Evolutionary conservation across 2,888 invertebrate species (phyloP), one percentile per base, ranked within the genome.

Genomic region (Hypomecis punctinalis): DNA sequence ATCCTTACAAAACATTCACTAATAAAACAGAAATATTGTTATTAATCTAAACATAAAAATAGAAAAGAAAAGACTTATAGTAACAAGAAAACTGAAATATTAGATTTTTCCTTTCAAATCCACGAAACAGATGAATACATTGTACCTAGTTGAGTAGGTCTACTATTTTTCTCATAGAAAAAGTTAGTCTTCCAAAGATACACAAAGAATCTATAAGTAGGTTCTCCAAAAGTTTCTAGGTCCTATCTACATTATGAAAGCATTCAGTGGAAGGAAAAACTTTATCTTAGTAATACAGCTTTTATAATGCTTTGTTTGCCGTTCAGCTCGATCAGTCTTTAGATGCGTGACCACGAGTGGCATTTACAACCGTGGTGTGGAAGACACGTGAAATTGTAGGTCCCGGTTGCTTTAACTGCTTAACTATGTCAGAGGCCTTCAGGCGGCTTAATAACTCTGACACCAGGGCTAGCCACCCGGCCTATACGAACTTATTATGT

Each of bases 181-280:
- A 55, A 55, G 36, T 55, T 55, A 8, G 2, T 55, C 37, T 11
- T 55, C 37, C 13, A 46, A 40, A 10, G 52, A 5, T 11, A 23
- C 13, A 52, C 52, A 52, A 52, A 52, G 52, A 52, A 52, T 52
- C 10, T 23, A 7, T 33, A 33, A 52, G 40, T 52, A 52, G 40
- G 52, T 23, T 33, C 13, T 13, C 5, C 23, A 13, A 13, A 11
- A n/a, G 7, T 39, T n/a, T 8, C 10, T n/a, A 40, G 13, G 23
- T 37, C 36, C 7, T 9, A 7, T 40, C 40, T 42, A 2, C 23
- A 10, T 40, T 40, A 40, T 40, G 4, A 10, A 5, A 23, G 10
- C 10, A 33, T 23, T 33, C 23, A 23, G 33, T 10, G n/a, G 40
- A 40, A 61, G 47, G 52, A 53, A 2, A 23, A 23, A 23, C 23